These are phyloP conservation scores for Champsocephalus gunnari DNA, from an alignment of 2,797 vertebrate species.

Conservation along the genomic window DNA sequence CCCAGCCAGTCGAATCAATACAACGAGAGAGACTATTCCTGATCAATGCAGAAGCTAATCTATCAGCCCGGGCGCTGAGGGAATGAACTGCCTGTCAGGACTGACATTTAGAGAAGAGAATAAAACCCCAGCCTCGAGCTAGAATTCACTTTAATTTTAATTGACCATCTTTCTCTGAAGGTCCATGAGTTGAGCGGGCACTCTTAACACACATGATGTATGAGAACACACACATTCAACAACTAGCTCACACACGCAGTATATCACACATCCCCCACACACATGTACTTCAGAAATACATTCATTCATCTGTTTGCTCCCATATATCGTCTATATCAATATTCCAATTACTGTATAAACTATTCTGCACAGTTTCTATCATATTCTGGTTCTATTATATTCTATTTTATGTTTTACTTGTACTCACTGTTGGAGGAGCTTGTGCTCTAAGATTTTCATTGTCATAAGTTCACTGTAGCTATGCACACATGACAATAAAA, in stretches of 20 bases:
- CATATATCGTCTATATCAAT: no score
- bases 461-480: no score
- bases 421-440: no score
- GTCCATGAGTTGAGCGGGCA: slow-evolving; percentile 48
- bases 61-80: slow-evolving; percentile 25
- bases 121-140: not conserved
- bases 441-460: no score
- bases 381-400: no score
- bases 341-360: no score
- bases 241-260: not conserved
- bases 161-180: slow-evolving; percentile 37
- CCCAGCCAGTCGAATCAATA: slow-evolving; percentile 42
- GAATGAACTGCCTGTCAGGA: slow-evolving; percentile 27
- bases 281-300: no score
- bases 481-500: no score
- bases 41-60: slow-evolving; percentile 63
- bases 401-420: no score
- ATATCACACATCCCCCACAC: not conserved
- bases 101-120: slow-evolving; percentile 50
- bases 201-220: slow-evolving; percentile 13
- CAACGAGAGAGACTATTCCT: slow-evolving; percentile 27
- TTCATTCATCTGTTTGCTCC: no score
- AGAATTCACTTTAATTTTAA: slow-evolving; percentile 57
- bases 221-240: not conserved
- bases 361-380: no score